These are phyloP conservation scores for Endomychus coccineus DNA, from an alignment of 2,888 invertebrate species.

Conservation along the genomic window DNA sequence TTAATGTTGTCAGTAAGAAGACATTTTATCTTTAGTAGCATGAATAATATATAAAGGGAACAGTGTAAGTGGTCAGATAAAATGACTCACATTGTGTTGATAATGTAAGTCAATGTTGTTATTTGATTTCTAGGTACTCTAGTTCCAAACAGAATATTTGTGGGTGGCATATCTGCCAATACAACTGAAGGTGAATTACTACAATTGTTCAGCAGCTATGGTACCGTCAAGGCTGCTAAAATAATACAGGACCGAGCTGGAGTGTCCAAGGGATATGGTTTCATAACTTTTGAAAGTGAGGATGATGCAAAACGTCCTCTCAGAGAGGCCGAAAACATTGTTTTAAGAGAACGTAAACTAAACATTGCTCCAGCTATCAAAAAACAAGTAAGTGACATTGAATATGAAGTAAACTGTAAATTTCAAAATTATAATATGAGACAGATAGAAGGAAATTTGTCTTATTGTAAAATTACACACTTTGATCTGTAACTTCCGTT, in stretches of 20 bases:
- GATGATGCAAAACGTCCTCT: slow-evolving; percentile 73
- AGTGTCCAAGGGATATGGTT: slow-evolving; percentile 87
- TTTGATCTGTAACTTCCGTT: no score
- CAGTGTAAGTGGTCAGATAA: no score
- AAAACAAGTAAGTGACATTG: slow-evolving; percentile 51
- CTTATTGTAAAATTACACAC: no score
- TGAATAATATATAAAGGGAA: no score
- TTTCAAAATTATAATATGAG: no score
- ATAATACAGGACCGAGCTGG: slow-evolving; percentile 93
- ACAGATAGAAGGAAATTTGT: no score
- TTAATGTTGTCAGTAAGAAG: no score
- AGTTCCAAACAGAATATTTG: slow-evolving; percentile 92
- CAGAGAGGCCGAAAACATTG: slow-evolving; percentile 67
- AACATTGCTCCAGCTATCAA: slow-evolving; percentile 84
- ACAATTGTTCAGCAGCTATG: slow-evolving; percentile 84
- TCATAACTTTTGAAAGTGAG: slow-evolving; percentile 79
- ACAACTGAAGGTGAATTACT: slow-evolving; percentile 89
- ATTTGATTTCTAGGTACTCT: slow-evolving; percentile 77
- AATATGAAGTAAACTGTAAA: background rate
- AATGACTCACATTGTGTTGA: no score
- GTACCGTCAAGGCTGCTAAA: slow-evolving; percentile 85
- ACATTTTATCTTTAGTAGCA: no score
- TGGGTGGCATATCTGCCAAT: slow-evolving; percentile 90
- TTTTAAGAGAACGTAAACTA: slow-evolving; percentile 70
- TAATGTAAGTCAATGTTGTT: no score